Percentiles rank a stretch among this genome's conserved stretches.
Conservation (phyloP, 1,140 invertebrate genomes). For the Neotoxoptera formosana region DNA sequence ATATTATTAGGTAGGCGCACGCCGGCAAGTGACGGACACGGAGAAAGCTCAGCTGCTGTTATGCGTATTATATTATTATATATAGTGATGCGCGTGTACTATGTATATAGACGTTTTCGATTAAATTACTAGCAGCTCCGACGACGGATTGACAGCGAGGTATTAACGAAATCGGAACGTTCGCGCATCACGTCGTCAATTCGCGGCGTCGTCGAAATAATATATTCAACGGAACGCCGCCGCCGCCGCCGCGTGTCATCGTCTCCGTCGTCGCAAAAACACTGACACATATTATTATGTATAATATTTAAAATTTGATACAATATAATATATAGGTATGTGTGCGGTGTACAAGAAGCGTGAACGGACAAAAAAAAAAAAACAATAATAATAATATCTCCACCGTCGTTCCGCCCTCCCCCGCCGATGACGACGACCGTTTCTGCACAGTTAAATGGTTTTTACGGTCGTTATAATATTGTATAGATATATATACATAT, state of each 20-base stretch:
- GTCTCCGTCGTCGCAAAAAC: not conserved
- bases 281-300: not conserved
- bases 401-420: not conserved
- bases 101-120: conserved; percentile 44
- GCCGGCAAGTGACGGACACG: not conserved
- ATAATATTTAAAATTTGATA: not conserved
- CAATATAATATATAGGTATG: not conserved
- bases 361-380: not conserved
- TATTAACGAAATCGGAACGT: conserved; percentile 47
- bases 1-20: not conserved
- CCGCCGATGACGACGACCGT: too few species aligned
- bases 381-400: not conserved
- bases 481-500: not conserved
- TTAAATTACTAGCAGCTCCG: conserved; percentile 38
- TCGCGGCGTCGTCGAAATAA: conserved; percentile 15
- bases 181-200: conserved; percentile 25
- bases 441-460: conserved; percentile 9
- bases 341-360: not conserved
- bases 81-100: too few species aligned
- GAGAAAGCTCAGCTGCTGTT: conserved; percentile 4
- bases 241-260: not conserved
- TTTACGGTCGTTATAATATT: conserved; percentile 5
- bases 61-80: not conserved
- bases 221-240: not conserved
- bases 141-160: conserved; percentile 44